These are phyloP conservation scores for Steinernema hermaphroditum DNA, from an alignment of 2,888 invertebrate genomes.

Conservation along the genomic window DNA sequence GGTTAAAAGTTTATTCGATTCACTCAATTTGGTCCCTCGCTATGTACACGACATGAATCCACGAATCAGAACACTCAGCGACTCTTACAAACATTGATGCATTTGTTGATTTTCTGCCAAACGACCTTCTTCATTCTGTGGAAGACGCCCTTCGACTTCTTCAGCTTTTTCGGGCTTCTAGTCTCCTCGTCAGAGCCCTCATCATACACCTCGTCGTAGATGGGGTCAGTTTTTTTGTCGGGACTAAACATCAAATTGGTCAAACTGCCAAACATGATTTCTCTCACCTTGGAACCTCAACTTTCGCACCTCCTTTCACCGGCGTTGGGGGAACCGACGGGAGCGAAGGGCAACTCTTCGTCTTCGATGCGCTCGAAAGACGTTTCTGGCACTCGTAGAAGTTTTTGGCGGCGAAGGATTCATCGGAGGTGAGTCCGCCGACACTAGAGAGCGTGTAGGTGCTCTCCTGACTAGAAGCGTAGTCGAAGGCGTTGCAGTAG, in stretches of 20 bases:
- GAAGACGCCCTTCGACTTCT: not conserved
- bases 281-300: too few relatives aligned
- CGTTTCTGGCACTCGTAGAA: not conserved
- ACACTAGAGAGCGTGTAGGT: slow-evolving; percentile 8
- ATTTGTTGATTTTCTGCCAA: slow-evolving; percentile 3
- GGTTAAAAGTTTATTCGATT: too few relatives aligned
- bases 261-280: too few relatives aligned
- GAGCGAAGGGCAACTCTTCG: slow-evolving; percentile 11
- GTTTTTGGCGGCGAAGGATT: slow-evolving; percentile 6
- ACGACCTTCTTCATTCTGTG: not conserved
- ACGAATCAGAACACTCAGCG: not conserved
- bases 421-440: not conserved
- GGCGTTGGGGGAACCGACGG: not conserved
- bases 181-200: not conserved
- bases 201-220: not conserved
- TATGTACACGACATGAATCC: not conserved
- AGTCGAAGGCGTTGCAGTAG: slow-evolving; percentile 10
- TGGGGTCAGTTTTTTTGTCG: not conserved
- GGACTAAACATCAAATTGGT: not conserved
- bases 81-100: not conserved
- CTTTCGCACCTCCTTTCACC: not conserved
- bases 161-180: not conserved
- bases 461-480: slow-evolving; percentile 20
- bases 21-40: not conserved
- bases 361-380: not conserved